These are phyloP conservation scores for Apeltes quadracus DNA, from an alignment of 2,113 vertebrate species.

Conservation along the genomic window DNA sequence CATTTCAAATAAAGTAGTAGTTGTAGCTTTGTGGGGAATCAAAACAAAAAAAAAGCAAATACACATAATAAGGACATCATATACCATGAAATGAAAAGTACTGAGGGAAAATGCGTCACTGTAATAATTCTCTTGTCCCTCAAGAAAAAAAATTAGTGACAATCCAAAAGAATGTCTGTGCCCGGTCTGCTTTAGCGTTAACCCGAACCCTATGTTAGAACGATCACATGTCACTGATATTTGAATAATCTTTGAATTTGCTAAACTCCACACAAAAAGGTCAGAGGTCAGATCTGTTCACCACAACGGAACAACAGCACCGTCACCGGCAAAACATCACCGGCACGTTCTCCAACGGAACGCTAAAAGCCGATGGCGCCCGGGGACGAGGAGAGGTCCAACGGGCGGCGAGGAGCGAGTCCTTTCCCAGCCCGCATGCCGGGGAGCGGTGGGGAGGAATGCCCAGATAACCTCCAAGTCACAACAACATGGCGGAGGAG, in stretches of 20 bases:
- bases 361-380: too few species aligned
- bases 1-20: too few species aligned
- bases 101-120: too few species aligned
- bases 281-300: conserved; percentile 5
- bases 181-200: too few species aligned
- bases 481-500: conserved; percentile 57
- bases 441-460: conserved; percentile 58
- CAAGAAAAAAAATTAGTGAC: background rate
- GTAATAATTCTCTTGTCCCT: background rate
- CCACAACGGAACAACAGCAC: conserved; percentile 10
- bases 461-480: conserved; percentile 65
- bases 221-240: background rate
- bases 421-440: conserved; percentile 42
- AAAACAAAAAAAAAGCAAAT: too few species aligned
- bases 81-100: too few species aligned
- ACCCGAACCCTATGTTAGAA: too few species aligned
- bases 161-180: background rate
- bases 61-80: too few species aligned
- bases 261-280: background rate
- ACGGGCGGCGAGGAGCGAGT: conserved; percentile 15
- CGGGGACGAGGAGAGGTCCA: conserved; percentile 9
- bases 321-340: conserved; percentile 22
- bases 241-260: background rate
- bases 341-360: background rate
- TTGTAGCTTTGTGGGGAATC: too few species aligned